Evolutionary conservation across 2,888 invertebrate genomes (phyloP).

Genomic region (Eupithecia exiguata): DNA sequence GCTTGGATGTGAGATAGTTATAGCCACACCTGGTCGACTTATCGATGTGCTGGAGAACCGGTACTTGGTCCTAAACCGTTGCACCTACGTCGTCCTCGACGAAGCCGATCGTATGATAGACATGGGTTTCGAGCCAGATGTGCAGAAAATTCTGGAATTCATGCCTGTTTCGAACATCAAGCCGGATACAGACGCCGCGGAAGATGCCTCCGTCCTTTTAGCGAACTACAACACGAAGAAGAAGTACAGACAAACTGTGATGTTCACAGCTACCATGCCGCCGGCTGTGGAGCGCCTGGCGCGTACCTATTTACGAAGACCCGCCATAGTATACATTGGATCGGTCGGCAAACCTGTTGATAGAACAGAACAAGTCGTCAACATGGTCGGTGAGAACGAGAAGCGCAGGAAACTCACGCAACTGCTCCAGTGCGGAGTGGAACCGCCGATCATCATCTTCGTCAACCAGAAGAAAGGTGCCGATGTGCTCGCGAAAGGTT

Average conservation of each 20-base stretch:
- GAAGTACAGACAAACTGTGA: conserved; percentile 99
- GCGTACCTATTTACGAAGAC: conserved; percentile 95
- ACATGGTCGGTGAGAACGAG: conserved; percentile 97
- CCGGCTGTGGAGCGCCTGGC: conserved; percentile 98
- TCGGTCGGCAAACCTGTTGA: conserved; percentile 98
- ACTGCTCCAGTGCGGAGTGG: conserved; percentile 93
- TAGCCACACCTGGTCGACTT: conserved; percentile 99
- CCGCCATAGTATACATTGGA: conserved; percentile 98
- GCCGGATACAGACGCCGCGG: conserved; percentile 99
- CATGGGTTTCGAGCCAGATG: conserved; percentile 99
- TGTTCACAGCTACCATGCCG: conserved; percentile 99
- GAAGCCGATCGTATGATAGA: conserved; percentile 99
- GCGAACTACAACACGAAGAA: conserved; percentile 98
- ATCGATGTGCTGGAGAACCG: conserved; percentile 99
- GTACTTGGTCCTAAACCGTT: conserved; percentile 97
- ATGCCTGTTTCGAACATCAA: conserved; percentile 99
- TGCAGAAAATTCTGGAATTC: conserved; percentile 98
- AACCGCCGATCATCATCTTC: conserved; percentile 99
- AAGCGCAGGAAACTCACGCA: conserved; percentile 98
- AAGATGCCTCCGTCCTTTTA: conserved; percentile 94
- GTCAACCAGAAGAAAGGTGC: conserved; percentile 99
- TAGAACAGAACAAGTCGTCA: conserved; percentile 98
- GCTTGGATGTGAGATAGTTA: conserved; percentile 99
- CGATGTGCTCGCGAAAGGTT: conserved; percentile 97
- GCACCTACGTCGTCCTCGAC: conserved; percentile 98